Conservation (phyloP, 2,113 vertebrate species). For the Delphinus delphis region DNA sequence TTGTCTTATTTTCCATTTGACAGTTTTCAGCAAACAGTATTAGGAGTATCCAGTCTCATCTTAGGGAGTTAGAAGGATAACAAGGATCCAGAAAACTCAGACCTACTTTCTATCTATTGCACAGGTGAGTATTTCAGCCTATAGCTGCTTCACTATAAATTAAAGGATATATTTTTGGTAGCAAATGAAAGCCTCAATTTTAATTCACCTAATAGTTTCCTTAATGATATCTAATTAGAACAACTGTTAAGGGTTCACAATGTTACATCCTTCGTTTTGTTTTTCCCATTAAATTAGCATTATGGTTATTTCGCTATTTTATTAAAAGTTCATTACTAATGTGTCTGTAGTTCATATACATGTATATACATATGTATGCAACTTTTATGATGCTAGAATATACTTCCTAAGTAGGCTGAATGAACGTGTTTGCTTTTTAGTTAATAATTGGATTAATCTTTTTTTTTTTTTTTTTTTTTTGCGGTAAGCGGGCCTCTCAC, state of each 20-base stretch:
- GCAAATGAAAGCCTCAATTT: constrained; percentile 61
- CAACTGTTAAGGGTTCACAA: constrained; percentile 34
- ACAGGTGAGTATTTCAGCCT: background rate
- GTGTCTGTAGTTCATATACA: background rate
- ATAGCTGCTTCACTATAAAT: constrained; percentile 46
- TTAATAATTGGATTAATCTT: constrained; percentile 25
- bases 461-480: too few species aligned
- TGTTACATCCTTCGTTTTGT: constrained; percentile 34
- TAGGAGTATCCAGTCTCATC: background rate
- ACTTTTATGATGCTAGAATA: constrained; percentile 8
- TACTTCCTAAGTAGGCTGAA: background rate
- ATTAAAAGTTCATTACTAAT: background rate
- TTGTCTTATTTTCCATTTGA: background rate
- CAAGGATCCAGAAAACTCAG: background rate
- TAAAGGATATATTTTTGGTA: constrained; percentile 53
- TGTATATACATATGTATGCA: background rate
- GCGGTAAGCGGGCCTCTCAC: too few species aligned
- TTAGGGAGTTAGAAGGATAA: background rate
- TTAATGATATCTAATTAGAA: constrained; percentile 68
- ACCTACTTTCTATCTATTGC: background rate
- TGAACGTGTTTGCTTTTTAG: constrained; percentile 11
- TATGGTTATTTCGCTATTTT: constrained; percentile 33
- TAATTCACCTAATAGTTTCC: constrained; percentile 35
- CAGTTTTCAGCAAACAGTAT: background rate
- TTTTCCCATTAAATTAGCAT: constrained; percentile 54